Evolutionary conservation across 2,888 invertebrate genomes (phyloP), one percentile per base, ranked within the genome.

Genomic region (Dryobotodes eremita): DNA sequence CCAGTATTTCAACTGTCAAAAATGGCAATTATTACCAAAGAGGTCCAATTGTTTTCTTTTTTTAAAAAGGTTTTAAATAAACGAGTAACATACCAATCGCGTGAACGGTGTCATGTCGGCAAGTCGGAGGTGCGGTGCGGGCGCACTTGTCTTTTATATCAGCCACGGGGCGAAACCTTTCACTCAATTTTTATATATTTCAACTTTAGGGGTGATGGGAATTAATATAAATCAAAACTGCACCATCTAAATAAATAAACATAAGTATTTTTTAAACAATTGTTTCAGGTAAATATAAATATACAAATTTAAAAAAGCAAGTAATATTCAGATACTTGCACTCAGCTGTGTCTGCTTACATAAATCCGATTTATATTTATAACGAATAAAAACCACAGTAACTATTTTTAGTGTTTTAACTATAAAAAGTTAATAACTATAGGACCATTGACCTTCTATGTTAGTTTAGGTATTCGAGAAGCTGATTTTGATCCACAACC

Each of bases 61-160:
- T 20, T 20, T 0, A 64, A 75, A 80, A 81, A 76, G 66, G 50
- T 90, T 84, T 88, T 87, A 89, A 89, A 89, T 87, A 90, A 86
- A 87, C 86, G 90, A 85, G 76, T 76, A 92, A 96, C 96, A 92
- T 96, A 96, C 96, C 96, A 96, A 95, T 94, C 94, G 92, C 91
- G 92, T 92, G 92, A 94, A 92, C 92, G 94, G 93, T 92, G 95
- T 92, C 96, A 96, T 96, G 93, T 94, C 88, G 94, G 92, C 91
- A 91, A 95, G 93, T 96, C 94, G 95, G 95, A 96, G 95, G 94
- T 94, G 95, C 96, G 91, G 92, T 92, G 95, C 94, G 80, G 71
- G 94, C 92, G 95, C 93, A 77, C 76, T 86, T 87, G 86, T 89
- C 95, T 96, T 96, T 91, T 96, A 96, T 96, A 96, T 91, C 89